Conservation (phyloP, 1,140 invertebrate species). For the Phocides pigmalion region DNA sequence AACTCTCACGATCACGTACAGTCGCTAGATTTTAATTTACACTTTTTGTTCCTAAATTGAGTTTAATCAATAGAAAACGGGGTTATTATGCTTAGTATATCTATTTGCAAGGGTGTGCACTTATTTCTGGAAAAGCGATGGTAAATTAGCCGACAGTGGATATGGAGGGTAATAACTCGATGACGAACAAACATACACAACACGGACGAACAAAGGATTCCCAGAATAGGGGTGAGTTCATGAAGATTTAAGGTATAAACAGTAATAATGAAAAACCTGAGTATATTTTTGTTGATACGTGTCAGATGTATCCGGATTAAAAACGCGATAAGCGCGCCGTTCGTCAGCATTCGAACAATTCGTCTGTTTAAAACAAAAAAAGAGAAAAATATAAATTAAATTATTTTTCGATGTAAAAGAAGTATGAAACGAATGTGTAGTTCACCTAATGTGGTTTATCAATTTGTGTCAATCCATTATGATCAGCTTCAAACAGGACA, state of each 20-base stretch:
- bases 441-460: no score
- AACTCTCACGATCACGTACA: no score
- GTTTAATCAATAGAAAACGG: background rate
- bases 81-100: background rate
- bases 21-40: no score
- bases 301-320: slow-evolving; percentile 60
- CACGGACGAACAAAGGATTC: slow-evolving; percentile 38
- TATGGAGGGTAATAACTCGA: slow-evolving; percentile 13
- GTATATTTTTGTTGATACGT: slow-evolving; percentile 50
- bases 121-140: background rate
- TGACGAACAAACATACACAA: slow-evolving; percentile 28
- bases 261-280: slow-evolving; percentile 60
- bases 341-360: slow-evolving; percentile 73
- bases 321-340: slow-evolving; percentile 45
- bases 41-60: no score
- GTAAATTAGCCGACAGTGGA: slow-evolving; percentile 7
- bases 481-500: no score
- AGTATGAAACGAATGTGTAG: no score
- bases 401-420: no score
- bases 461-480: no score
- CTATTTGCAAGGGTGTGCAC: background rate
- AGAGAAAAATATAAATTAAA: slow-evolving; percentile 38
- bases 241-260: slow-evolving; percentile 42
- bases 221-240: slow-evolving; percentile 34
- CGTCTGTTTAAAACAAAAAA: slow-evolving; percentile 65